Base-by-base conservation (phyloP, 2,113 vertebrate genomes). In the Cyprinodon variegatus region DNA sequence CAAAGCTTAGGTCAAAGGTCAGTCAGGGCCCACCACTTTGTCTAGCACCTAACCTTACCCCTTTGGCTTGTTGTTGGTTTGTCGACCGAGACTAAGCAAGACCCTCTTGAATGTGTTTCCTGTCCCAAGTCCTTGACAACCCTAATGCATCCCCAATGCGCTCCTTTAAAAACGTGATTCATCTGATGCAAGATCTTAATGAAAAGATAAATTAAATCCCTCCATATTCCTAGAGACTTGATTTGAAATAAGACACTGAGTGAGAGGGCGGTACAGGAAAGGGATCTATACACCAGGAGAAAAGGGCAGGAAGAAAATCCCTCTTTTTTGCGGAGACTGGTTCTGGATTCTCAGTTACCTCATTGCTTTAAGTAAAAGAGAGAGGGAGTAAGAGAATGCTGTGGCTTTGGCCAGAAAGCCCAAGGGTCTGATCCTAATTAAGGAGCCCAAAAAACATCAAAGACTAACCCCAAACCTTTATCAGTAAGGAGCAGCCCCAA, bases 361-460 rank as follows among this genome's bases (percentile, higher is more conserved):
- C 75, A 69, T 29, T 78, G 76, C 83, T 87, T 72, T 0, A 13
- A 74, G 66, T 60, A 63, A 74, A 65, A 60, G 63, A 53, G 13
- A 65, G 60, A 38, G 61, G 78, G 46, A 43, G 69, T 38, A 59
- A 4, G 46, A 14, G 11, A 41, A n/a, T 43, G 40, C 4, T 43
- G 64, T 11, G 66, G 22, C 62, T 85, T 83, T 81, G 76, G 65
- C 84, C 81, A 76, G 83, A 91, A 74, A 88, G 60, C 0, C 2
- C 72, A 1, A 0, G 70, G 88, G 88, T 87, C 88, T 90, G 88
- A 91, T 89, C 87, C 88, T 93, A 88, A 91, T 92, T 93, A 92
- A 84, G 80, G 84, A 74, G 84, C 70, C 85, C 80, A 84, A 78
- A 75, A 84, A 88, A 92, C 89, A 81, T 93, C 89, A 93, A 93